Evolutionary conservation across 2,797 vertebrate genomes (phyloP).

Genomic region (Tinamus major): DNA sequence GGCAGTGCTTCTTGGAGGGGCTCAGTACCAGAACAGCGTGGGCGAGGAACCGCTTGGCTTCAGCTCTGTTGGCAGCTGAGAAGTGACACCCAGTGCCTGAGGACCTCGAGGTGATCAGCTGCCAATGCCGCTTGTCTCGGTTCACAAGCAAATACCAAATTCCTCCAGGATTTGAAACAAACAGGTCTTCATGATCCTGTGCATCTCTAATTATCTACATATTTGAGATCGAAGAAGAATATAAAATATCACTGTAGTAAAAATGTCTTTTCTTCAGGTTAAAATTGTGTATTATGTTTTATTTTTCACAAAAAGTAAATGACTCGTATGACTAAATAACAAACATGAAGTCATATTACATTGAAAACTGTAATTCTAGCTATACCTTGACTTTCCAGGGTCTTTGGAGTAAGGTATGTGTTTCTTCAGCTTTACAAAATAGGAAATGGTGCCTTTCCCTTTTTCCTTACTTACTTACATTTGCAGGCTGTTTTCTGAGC

Average conservation of each 20-base stretch:
- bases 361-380: background rate
- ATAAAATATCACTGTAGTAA: background rate
- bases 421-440: background rate
- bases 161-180: background rate
- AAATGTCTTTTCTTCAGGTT: background rate
- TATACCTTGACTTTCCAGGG: background rate
- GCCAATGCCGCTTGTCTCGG: background rate
- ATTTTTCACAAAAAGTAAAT: background rate
- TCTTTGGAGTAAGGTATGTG: background rate
- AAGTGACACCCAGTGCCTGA: background rate
- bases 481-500: background rate
- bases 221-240: background rate
- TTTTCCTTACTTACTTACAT: background rate
- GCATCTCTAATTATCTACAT: background rate
- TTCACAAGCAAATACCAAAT: background rate
- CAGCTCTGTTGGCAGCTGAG: background rate
- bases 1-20: background rate
- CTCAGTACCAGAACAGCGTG: background rate
- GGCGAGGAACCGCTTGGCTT: constrained; percentile 9
- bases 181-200: background rate
- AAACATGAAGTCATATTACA: background rate
- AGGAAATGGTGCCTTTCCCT: background rate
- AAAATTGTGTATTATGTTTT: background rate
- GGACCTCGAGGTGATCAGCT: background rate
- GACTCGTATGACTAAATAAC: background rate